A percentile compares a stretch with the other conserved stretches of the same genome.
Conservation (phyloP, 1,140 invertebrate genomes). For the Copidosoma floridanum region DNA sequence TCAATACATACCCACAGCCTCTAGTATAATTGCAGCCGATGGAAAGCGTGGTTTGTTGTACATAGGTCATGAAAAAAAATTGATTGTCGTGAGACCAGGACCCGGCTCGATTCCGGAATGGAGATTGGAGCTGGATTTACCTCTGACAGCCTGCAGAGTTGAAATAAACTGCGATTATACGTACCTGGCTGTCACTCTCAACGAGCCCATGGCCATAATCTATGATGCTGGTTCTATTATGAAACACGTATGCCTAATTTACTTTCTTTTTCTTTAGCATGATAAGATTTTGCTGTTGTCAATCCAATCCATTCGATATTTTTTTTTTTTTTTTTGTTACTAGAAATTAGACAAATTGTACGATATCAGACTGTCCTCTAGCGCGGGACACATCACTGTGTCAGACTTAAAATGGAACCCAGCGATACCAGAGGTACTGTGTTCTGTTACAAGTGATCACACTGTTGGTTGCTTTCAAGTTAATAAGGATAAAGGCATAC, state of each 20-base stretch:
- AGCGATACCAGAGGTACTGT: constrained; percentile 45
- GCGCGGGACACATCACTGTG: constrained; percentile 28
- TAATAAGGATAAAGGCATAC: constrained; percentile 37
- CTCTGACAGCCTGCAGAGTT: constrained; percentile 36
- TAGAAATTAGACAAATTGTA: constrained; percentile 41
- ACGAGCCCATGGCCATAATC: constrained; percentile 38
- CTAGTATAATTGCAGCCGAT: constrained; percentile 45
- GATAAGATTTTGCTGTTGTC: constrained; percentile 13
- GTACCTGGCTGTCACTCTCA: constrained; percentile 43
- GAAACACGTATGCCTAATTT: constrained; percentile 37
- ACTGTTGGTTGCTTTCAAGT: constrained; percentile 48
- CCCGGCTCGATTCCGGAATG: constrained; percentile 37
- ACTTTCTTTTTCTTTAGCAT: constrained; percentile 3
- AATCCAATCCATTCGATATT: too few species aligned
- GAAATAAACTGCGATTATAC: constrained; percentile 49
- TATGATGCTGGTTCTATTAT: constrained; percentile 42
- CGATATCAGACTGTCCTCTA: constrained; percentile 41
- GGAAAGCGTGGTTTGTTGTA: constrained; percentile 49
- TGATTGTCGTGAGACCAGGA: constrained; percentile 42
- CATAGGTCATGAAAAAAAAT: constrained; percentile 42
- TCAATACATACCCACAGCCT: constrained; percentile 32
- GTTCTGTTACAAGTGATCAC: constrained; percentile 47
- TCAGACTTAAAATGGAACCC: constrained; percentile 52
- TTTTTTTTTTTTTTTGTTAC: constrained; percentile 26
- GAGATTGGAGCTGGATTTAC: constrained; percentile 43